Base-by-base conservation (phyloP, 2,113 vertebrate genomes). In the Mionectes macconnelli region DNA sequence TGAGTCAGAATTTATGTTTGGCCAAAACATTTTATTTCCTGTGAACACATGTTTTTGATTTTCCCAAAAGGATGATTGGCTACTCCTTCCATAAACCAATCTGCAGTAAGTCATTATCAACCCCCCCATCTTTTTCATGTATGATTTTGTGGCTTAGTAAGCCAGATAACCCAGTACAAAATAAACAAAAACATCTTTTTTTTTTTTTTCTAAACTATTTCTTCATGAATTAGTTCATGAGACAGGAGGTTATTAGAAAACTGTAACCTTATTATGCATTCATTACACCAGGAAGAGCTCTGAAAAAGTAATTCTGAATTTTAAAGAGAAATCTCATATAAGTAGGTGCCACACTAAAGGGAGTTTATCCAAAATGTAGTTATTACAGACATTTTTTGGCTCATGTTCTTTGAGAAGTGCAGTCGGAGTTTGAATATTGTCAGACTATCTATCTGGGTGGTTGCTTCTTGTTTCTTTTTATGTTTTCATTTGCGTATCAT, bases 391-490 rank as follows among this genome's bases (percentile, higher is more conserved):
- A 86, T 59, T 96, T 97, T 96, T 96, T 93, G 66, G 75, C 82
- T 96, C 69, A 44, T 80, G 45, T 69, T 96, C 59, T 94, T 96
- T 87, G 21, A 93, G 16, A 83, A 81, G 28, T 77, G 39, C 83
- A 96, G 84, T 90, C 89, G 91, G 90, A 82, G n/a, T 97, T 96
- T 96, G 74, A 96, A 70, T 59, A 20, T 52, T 92, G 42, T 83
- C 69, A 72, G 95, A 85, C 73, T 95, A 76, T 92, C 31, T 95
- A 95, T 92, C 86, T 96, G 97, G 94, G 93, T 97, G 95, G 95
- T 95, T 96, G 97, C 96, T 94, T 98, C 98, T 97, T 96, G 98
- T 96, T 98, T 97, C 94, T 95, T 96, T 98, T 98, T 98, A 96
- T 97, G 97, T 97, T 97, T 92, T 95, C 98, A 97, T 98, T 96